Conservation (phyloP, 2,113 vertebrate genomes). For the Trichechus manatus region DNA sequence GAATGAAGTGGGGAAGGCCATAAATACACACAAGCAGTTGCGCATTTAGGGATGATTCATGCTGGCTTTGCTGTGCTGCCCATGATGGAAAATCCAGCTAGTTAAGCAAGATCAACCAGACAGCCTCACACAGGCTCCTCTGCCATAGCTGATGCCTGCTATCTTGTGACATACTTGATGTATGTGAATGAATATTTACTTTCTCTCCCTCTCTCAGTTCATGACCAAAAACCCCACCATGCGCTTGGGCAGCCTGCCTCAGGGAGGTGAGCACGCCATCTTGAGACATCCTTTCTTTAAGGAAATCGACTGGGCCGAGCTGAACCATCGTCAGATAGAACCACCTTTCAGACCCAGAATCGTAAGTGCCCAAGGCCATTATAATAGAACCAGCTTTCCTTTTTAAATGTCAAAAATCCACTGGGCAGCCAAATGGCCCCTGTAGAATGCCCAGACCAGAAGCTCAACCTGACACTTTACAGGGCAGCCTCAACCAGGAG, state of each 20-base stretch:
- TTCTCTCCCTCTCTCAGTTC: slow-evolving; percentile 89
- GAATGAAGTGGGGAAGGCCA: slow-evolving; percentile 63
- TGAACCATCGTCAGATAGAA: slow-evolving; percentile 94
- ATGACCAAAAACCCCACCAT: slow-evolving; percentile 95
- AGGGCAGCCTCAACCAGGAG: not conserved
- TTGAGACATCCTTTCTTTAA: slow-evolving; percentile 93
- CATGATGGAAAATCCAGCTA: slow-evolving; percentile 77
- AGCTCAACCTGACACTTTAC: not conserved
- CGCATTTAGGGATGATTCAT: slow-evolving; percentile 71
- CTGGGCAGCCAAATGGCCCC: not conserved
- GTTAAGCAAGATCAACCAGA: slow-evolving; percentile 77
- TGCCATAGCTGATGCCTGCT: slow-evolving; percentile 33
- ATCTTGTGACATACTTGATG: not conserved
- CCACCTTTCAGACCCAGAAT: slow-evolving; percentile 98
- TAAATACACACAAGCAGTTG: slow-evolving; percentile 33
- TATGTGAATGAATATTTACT: slow-evolving; percentile 55
- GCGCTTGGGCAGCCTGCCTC: slow-evolving; percentile 93
- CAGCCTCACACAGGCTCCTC: slow-evolving; percentile 76
- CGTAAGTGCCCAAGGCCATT: slow-evolving; percentile 86
- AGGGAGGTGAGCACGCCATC: slow-evolving; percentile 93
- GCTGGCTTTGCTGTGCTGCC: not conserved
- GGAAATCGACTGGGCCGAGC: slow-evolving; percentile 94
- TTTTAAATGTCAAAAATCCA: not conserved
- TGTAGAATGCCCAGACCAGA: not conserved
- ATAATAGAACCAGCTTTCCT: not conserved